phyloP scores from a whole-genome alignment of 2,888 invertebrate species.

The Zaprionus bogoriensis region DNA sequence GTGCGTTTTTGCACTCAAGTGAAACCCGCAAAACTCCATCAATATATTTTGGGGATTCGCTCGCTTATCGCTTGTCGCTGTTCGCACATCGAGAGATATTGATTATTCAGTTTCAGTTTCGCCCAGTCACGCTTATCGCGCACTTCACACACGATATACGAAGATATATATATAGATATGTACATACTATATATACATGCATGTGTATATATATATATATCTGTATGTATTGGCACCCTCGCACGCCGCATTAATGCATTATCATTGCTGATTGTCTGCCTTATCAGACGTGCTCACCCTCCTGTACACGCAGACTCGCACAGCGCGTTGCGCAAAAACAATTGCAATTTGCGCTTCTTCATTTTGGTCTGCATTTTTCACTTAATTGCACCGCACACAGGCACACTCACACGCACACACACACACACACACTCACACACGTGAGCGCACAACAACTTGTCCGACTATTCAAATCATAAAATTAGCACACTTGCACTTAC shows the following conservation, averaged over 20 bases:
- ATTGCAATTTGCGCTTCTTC: slow-evolving; percentile 63
- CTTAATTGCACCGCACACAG: slow-evolving; percentile 66
- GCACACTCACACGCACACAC: slow-evolving; percentile 15
- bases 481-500: slow-evolving; percentile 58
- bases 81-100: slow-evolving; percentile 15
- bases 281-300: slow-evolving; percentile 19
- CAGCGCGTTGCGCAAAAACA: slow-evolving; percentile 55
- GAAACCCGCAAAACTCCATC: neutral
- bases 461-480: slow-evolving; percentile 66
- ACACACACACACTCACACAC: slow-evolving; percentile 7
- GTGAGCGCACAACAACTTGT: neutral
- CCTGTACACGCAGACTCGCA: neutral
- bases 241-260: slow-evolving; percentile 18
- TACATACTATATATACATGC: neutral
- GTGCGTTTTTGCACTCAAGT: neutral
- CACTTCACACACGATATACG: slow-evolving; percentile 14
- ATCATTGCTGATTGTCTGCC: slow-evolving; percentile 50
- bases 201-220: neutral
- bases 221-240: neutral
- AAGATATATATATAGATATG: neutral
- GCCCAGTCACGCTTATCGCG: slow-evolving; percentile 46
- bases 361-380: slow-evolving; percentile 69
- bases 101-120: slow-evolving; percentile 10
- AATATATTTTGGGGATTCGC: neutral
- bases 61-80: slow-evolving; percentile 6